Evolutionary conservation across 2,113 vertebrate species (phyloP), one percentile per base, ranked within the genome.

Genomic region (Eclectus roratus): DNA sequence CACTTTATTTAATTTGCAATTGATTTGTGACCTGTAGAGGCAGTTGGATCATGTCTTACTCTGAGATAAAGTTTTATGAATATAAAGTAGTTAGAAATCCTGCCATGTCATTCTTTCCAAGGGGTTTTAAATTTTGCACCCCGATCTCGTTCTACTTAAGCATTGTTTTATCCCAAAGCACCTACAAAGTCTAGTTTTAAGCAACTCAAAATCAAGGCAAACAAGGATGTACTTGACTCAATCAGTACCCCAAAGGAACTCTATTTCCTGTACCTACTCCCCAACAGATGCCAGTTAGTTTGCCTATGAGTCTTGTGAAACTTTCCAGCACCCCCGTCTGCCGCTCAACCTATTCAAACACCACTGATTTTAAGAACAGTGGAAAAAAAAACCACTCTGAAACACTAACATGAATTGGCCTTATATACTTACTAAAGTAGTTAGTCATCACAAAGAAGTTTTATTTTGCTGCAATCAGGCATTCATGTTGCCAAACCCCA

Each of bases 401-500:
- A 80, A 71, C 27, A 55, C 25, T 52, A 55, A 47, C 5, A 25
- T 44, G 46, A 79, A 43, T 50, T 71, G 35, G 43, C 33, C 13
- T 74, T 61, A 79, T 10, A 68, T 0, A 0, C 74, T 35, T 64
- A 52, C n/a, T 37, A 43, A 70, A 65, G 24, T 43, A 84, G 27
- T 61, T 60, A 31, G 13, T 9, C 25, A 73, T 23, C 27, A 55
- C 12, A 39, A 68, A 25, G 31, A 21, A 28, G 11, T 20, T 4
- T 66, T 81, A 47, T 88, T 95, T 89, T 78, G 17, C 35, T 93
- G 44, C 33, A 63, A 6, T 79, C 61, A 85, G 44, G 49, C 41
- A 80, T 63, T 91, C 65, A 49, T 49, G 41, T 25, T 91, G 76
- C 70, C 85, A 94, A 87, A 96, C 90, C 33, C 11, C 56, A 96